Evolutionary conservation across 2,888 invertebrate species (phyloP).

Genomic region (Xestoiulus laeticollis): DNA sequence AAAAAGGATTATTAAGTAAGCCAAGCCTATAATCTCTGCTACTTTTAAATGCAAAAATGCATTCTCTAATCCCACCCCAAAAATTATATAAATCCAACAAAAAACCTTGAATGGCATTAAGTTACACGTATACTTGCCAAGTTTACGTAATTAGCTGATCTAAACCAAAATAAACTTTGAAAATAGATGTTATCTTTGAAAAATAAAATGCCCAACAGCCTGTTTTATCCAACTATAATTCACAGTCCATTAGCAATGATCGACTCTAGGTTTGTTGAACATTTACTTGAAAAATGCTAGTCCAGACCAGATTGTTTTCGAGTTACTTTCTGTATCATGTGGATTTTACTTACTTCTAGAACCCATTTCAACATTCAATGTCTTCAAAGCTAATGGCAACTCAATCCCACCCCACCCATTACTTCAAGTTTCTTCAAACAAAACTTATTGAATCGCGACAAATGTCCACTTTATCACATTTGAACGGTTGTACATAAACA

Average conservation of each 20-base stretch:
- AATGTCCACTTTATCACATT: slow-evolving; percentile 2
- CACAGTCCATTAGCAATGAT: not conserved
- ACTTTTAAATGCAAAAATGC: not conserved
- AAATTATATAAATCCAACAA: not conserved
- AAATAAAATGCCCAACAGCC: not conserved
- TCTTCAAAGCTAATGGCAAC: not conserved
- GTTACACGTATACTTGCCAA: too few species aligned
- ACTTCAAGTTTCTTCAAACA: not conserved
- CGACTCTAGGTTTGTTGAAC: not conserved
- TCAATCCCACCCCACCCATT: not conserved
- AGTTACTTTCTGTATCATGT: not conserved
- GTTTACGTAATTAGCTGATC: too few species aligned
- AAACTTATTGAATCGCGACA: not conserved
- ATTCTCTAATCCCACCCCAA: not conserved
- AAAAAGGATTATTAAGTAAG: not conserved
- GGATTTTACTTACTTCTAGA: not conserved
- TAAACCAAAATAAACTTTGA: too few species aligned
- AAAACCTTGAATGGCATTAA: not conserved
- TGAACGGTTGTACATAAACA: not conserved
- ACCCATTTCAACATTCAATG: not conserved
- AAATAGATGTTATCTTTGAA: too few species aligned
- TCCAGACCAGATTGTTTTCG: not conserved
- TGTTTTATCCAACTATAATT: not conserved
- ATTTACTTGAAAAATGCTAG: not conserved
- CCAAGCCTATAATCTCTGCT: not conserved